These are phyloP conservation scores for Rachycentron canadum DNA, from an alignment of 2,797 vertebrate genomes.

Conservation along the genomic window DNA sequence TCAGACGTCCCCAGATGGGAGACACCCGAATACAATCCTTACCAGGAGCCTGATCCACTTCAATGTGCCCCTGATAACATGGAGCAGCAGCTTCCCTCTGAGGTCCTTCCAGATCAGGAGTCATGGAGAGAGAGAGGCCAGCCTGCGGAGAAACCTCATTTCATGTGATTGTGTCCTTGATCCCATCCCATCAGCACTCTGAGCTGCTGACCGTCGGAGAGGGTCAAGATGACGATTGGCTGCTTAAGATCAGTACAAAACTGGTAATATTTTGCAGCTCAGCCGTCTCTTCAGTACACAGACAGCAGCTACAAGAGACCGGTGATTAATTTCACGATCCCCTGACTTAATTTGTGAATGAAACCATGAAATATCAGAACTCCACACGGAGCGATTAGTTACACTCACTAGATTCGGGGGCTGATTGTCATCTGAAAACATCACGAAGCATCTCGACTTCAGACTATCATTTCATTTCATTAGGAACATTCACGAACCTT, in stretches of 20 bases:
- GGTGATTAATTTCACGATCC: not conserved
- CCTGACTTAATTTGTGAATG: not conserved
- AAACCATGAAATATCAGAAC: conserved; percentile 5
- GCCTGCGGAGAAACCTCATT: conserved; percentile 45
- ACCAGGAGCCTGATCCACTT: conserved; percentile 12
- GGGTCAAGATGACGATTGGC: conserved; percentile 24
- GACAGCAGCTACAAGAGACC: not conserved
- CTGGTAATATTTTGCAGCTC: not conserved
- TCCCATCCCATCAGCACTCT: conserved; percentile 8
- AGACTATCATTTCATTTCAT: not conserved
- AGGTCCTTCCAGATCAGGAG: conserved; percentile 49
- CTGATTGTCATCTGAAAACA: not conserved
- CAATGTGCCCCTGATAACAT: not conserved
- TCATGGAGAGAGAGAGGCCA: conserved; percentile 6
- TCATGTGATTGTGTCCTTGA: conserved; percentile 30
- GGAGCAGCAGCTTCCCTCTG: conserved; percentile 20
- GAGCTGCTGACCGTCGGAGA: not conserved
- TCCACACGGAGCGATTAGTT: not conserved
- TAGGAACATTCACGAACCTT: not conserved
- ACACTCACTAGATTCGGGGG: not conserved
- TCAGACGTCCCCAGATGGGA: conserved; percentile 27
- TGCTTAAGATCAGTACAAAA: not conserved
- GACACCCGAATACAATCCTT: not conserved
- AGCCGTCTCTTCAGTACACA: not conserved
- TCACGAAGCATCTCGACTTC: not conserved